A percentile compares a stretch with the other conserved stretches of the same genome.
Conservation (phyloP, 1,140 invertebrate species). For the Frieseomelitta varia region DNA sequence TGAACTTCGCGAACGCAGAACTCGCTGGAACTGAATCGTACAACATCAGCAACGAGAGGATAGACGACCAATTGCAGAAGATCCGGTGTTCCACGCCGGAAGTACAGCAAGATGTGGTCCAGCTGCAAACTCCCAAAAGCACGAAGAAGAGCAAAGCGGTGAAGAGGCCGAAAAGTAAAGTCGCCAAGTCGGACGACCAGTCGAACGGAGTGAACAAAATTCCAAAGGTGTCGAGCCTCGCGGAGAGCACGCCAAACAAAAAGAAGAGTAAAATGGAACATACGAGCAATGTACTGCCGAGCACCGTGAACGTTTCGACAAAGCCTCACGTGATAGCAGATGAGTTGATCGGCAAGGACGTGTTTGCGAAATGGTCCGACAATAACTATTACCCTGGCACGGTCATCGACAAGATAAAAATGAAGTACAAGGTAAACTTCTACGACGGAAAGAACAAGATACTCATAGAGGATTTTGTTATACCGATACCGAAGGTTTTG, state of each 20-base stretch:
- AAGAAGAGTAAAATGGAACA: constrained; percentile 53
- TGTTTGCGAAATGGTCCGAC: constrained; percentile 86
- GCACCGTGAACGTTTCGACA: not conserved
- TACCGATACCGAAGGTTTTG: constrained; percentile 72
- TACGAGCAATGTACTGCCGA: not conserved
- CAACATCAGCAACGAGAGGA: constrained; percentile 55
- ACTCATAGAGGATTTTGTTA: constrained; percentile 84
- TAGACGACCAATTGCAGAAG: constrained; percentile 52
- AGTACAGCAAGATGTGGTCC: not conserved
- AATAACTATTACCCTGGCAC: constrained; percentile 85
- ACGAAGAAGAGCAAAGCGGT: constrained; percentile 42
- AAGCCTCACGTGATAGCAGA: constrained; percentile 38
- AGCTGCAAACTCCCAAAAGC: constrained; percentile 43
- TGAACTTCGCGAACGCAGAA: constrained; percentile 69
- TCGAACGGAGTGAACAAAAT: not conserved
- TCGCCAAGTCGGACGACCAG: not conserved
- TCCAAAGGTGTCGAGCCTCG: not conserved
- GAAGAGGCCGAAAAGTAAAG: constrained; percentile 53
- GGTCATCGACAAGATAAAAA: constrained; percentile 82
- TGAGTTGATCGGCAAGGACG: constrained; percentile 79
- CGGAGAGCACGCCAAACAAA: not conserved
- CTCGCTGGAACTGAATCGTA: constrained; percentile 36
- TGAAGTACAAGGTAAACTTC: constrained; percentile 84
- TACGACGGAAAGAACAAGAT: constrained; percentile 84
- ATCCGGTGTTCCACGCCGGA: constrained; percentile 75